Evolutionary conservation across 1,140 invertebrate species (phyloP).

Genomic region (Camponotus pennsylvanicus): DNA sequence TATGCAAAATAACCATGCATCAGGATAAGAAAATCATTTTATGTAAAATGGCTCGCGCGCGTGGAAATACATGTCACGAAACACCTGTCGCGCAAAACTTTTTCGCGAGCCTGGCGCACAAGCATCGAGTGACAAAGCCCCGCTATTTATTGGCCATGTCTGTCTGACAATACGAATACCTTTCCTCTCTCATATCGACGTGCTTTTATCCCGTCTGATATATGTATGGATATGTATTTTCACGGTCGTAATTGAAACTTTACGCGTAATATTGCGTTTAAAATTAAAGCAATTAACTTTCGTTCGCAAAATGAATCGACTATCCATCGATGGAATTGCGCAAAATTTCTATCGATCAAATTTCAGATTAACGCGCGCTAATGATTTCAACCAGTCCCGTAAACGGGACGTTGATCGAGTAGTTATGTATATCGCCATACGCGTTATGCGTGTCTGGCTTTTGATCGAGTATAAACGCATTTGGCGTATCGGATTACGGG

Average conservation of each 20-base stretch:
- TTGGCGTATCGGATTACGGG: slow-evolving; percentile 64
- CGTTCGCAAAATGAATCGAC: background rate
- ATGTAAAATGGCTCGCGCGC: slow-evolving; percentile 62
- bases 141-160: slow-evolving; percentile 59
- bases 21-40: slow-evolving; percentile 60
- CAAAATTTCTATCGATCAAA: slow-evolving; percentile 15
- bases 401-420: slow-evolving; percentile 52
- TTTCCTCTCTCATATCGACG: slow-evolving; percentile 52
- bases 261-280: slow-evolving; percentile 8
- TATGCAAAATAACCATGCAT: slow-evolving; percentile 59
- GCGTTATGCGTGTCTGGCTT: slow-evolving; percentile 41
- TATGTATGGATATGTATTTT: slow-evolving; percentile 4
- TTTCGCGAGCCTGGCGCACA: slow-evolving; percentile 40
- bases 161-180: slow-evolving; percentile 64
- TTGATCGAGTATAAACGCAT: slow-evolving; percentile 62
- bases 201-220: slow-evolving; percentile 20
- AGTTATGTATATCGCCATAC: slow-evolving; percentile 31
- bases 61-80: slow-evolving; percentile 69
- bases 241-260: slow-evolving; percentile 1
- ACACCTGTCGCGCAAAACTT: slow-evolving; percentile 71
- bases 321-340: background rate
- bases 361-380: slow-evolving; percentile 28
- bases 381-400: slow-evolving; percentile 35
- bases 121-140: slow-evolving; percentile 42
- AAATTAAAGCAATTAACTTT: slow-evolving; percentile 1